Evolutionary conservation across 1,140 invertebrate genomes (phyloP), one percentile per base, ranked within the genome.

Genomic region (Papilio dardanus): DNA sequence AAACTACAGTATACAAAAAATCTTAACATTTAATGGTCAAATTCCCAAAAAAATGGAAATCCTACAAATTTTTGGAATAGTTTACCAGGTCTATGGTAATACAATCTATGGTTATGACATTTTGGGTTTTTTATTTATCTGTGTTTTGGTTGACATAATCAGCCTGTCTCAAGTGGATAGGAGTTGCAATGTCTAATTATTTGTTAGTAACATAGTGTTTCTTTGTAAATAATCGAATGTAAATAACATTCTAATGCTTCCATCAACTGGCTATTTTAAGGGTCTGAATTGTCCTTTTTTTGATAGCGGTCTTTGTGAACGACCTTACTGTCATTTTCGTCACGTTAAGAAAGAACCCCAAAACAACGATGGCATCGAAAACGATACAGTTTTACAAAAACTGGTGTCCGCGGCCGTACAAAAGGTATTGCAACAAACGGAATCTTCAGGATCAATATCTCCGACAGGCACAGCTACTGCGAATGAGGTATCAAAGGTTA

Each of bases 281-380:
- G 95, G 95, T 77, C 95, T 97, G 69, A 95, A 95, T 80, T 98
- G 98, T 91, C 97, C 97, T 35, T 98, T 96, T 94, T 97, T 95
- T 86, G 95, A 97, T 81, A 96, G 94, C 88, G 96, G 96, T 71
- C 79, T 92, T 58, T 98, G 98, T 92, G 96, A 97, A 79, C 95
- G 97, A 84, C 97, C 97, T 21, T 97, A 98, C 90, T 98, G 97
- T 93, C 97, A 98, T 92, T 98, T 97, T 89, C 96, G 96, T 88
- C 98, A 98, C 93, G 93, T 95, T 81, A 96, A 95, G 85, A 96
- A 95, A 94, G 96, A 94, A 76, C 76, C 82, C 71, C 86, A 87
- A 83, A 85, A 80, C 24, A 90, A 83, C 80, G 92, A 92, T 78
- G 88, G 88, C 24, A 86, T 91, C 62, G 88, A 91, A 82, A 90